Percentiles rank a stretch among this genome's conserved stretches.
Conservation (phyloP, 2,797 vertebrate genomes). For the Dendrocincla fuliginosa region DNA sequence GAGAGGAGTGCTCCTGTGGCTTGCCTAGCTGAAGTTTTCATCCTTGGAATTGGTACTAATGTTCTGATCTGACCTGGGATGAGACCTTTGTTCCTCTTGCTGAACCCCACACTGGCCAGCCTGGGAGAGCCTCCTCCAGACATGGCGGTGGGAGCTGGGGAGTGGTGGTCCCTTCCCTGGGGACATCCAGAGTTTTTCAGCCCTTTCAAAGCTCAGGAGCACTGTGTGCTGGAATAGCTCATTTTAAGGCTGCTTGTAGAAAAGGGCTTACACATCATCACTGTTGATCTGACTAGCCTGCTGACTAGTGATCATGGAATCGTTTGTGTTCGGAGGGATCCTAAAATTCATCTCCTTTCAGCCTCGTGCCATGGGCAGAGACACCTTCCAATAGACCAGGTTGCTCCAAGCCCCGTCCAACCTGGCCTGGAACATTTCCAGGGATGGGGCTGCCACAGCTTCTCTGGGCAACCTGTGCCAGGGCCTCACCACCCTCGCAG, state of each 20-base stretch:
- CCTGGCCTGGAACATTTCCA: neutral
- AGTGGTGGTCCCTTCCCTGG: neutral
- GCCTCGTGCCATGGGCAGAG: neutral
- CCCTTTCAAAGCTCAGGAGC: neutral
- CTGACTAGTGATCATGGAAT: neutral
- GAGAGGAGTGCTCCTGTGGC: neutral
- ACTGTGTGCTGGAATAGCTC: fast-evolving
- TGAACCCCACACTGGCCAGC: neutral
- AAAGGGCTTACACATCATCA: neutral
- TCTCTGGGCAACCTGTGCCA: neutral
- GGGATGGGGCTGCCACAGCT: neutral
- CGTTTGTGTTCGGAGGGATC: neutral
- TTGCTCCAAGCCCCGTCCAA: neutral
- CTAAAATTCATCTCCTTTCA: neutral
- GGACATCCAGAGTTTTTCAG: neutral
- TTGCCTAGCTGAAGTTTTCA: neutral
- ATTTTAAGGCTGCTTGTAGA: neutral
- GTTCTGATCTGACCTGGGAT: neutral
- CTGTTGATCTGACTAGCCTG: neutral
- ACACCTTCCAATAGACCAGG: neutral
- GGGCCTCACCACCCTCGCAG: neutral
- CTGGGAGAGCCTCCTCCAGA: neutral
- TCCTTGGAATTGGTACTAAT: fast-evolving
- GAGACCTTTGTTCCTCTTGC: neutral
- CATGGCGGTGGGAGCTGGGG: fast-evolving